These are phyloP conservation scores for Lepilemur septentrionalis DNA, from an alignment of 2,797 vertebrate species.

Conservation along the genomic window DNA sequence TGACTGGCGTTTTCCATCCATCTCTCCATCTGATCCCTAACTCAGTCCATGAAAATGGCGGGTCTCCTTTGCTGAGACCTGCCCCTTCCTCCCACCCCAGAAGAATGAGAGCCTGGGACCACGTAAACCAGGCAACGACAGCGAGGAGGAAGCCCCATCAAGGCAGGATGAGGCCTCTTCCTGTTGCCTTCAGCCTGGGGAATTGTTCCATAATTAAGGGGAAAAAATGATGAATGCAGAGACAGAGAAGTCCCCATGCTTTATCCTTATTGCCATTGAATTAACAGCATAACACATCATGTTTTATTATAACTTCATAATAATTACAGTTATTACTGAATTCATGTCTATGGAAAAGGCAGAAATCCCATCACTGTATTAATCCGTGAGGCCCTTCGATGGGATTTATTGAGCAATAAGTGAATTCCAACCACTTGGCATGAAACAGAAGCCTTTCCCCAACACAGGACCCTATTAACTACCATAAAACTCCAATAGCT, in stretches of 20 bases:
- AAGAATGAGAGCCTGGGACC: not conserved
- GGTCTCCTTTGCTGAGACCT: not conserved
- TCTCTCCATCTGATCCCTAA: not conserved
- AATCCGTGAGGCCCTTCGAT: slow-evolving; percentile 74
- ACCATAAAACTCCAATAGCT: not conserved
- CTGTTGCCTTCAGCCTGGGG: not conserved
- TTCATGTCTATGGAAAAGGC: slow-evolving; percentile 82
- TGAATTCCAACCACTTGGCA: slow-evolving; percentile 68
- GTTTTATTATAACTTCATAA: slow-evolving; percentile 85
- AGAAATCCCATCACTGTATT: slow-evolving; percentile 81
- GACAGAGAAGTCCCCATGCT: slow-evolving; percentile 63
- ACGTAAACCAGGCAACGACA: not conserved
- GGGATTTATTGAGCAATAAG: slow-evolving; percentile 72
- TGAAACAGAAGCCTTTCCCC: slow-evolving; percentile 49
- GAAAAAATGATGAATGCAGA: slow-evolving; percentile 30
- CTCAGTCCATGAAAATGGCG: not conserved
- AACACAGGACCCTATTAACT: not conserved
- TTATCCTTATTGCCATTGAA: slow-evolving; percentile 83
- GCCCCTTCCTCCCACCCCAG: not conserved
- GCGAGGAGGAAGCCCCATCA: not conserved
- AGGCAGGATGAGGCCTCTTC: not conserved
- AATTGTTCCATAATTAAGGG: slow-evolving; percentile 11
- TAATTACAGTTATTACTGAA: slow-evolving; percentile 86
- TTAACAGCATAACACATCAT: slow-evolving; percentile 81
- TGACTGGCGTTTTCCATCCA: not conserved